Evolutionary conservation across 1,140 invertebrate genomes (phyloP).

Genomic region (Drosophila subpulchrella): DNA sequence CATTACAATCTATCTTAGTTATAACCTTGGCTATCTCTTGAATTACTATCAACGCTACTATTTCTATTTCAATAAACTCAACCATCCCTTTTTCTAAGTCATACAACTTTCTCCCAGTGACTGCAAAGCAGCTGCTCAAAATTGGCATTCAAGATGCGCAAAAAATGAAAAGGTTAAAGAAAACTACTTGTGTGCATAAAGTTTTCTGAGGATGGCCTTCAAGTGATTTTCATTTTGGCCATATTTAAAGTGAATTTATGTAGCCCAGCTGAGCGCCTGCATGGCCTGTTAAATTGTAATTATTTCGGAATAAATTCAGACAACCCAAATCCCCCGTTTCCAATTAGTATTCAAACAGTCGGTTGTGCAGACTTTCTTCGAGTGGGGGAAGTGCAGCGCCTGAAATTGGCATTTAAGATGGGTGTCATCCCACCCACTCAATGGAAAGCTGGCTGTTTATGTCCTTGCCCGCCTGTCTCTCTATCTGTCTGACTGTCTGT

Average conservation of each 20-base stretch:
- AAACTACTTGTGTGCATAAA: neutral
- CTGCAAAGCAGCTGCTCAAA: conserved; percentile 2
- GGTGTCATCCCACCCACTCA: conserved; percentile 16
- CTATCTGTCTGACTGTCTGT: conserved; percentile 25
- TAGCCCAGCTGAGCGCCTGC: conserved; percentile 1
- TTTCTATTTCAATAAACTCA: too few species aligned
- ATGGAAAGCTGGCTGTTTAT: conserved; percentile 60
- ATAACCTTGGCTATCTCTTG: too few species aligned
- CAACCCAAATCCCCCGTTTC: conserved; percentile 1
- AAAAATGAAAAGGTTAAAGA: conserved; percentile 5
- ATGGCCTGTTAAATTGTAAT: conserved; percentile 25
- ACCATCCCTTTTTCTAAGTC: neutral
- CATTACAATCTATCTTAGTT: too few species aligned
- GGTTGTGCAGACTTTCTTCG: conserved; percentile 15
- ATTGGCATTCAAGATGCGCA: conserved; percentile 15
- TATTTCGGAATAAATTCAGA: conserved; percentile 25
- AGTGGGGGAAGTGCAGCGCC: conserved; percentile 59
- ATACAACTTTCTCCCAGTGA: neutral
- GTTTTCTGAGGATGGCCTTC: neutral
- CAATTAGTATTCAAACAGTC: conserved; percentile 40
- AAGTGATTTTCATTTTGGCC: too few species aligned
- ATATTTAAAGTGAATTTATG: conserved; percentile 3
- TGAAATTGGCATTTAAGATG: conserved; percentile 70
- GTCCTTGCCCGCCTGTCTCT: conserved; percentile 54
- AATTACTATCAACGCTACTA: too few species aligned